Conservation (phyloP, 2,797 vertebrate genomes). For the Caiman crocodilus region DNA sequence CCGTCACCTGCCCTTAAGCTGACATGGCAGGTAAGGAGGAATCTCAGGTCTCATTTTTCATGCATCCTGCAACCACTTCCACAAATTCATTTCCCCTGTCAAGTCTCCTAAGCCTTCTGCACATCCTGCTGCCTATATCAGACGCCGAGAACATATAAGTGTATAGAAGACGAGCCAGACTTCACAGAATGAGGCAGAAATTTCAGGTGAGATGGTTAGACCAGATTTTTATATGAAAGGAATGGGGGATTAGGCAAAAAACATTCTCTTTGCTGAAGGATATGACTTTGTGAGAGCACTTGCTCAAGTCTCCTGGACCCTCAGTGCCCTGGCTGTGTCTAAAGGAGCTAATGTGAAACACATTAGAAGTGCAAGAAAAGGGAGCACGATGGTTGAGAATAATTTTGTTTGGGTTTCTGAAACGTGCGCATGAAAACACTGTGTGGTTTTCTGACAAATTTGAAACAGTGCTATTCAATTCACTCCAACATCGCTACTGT, state of each 20-base stretch:
- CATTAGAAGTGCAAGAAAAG: constrained; percentile 32
- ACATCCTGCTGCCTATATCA: neutral
- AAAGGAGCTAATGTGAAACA: constrained; percentile 31
- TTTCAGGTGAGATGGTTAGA: accelerated
- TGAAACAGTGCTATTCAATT: constrained; percentile 69
- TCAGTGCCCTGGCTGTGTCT: neutral
- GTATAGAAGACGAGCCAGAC: neutral
- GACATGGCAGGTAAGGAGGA: neutral
- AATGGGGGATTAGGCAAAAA: neutral
- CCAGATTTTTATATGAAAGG: accelerated
- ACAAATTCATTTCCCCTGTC: constrained; percentile 25
- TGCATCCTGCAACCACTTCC: neutral
- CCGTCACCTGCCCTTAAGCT: neutral
- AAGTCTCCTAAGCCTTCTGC: constrained; percentile 3
- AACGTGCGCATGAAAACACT: constrained; percentile 45
- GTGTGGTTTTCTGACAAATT: constrained; percentile 76
- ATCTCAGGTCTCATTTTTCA: neutral
- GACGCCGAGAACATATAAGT: neutral
- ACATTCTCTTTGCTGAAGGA: neutral
- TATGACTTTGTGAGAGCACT: neutral
- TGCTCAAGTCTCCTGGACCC: neutral
- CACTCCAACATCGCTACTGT: constrained; percentile 63
- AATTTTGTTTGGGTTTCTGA: constrained; percentile 43
- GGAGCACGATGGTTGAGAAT: constrained; percentile 27
- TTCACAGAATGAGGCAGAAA: neutral